Conservation (phyloP, 1,140 invertebrate species). For the Chironomus tepperi region DNA sequence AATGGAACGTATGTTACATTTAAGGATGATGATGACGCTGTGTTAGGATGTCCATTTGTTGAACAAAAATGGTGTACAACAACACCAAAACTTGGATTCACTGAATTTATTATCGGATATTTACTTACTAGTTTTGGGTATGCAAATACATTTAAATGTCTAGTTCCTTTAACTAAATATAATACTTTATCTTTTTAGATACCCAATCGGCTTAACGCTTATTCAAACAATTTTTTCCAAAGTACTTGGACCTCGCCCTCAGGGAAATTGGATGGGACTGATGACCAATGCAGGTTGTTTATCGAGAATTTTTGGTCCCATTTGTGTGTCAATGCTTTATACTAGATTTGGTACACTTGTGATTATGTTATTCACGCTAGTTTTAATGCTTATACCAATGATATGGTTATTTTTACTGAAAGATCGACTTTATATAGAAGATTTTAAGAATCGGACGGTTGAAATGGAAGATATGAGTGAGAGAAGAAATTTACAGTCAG, state of each 20-base stretch:
- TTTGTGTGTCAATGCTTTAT: constrained; percentile 74
- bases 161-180: too few relatives aligned
- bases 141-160: too few relatives aligned
- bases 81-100: constrained; percentile 59
- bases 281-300: constrained; percentile 72
- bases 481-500: neutral
- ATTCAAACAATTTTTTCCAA: constrained; percentile 85
- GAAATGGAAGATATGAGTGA: neutral
- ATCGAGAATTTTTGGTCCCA: constrained; percentile 74
- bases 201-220: constrained; percentile 74
- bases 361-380: constrained; percentile 40
- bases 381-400: constrained; percentile 54
- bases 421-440: neutral
- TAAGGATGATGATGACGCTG: constrained; percentile 38
- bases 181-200: too few relatives aligned
- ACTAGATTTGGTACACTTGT: constrained; percentile 63
- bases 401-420: constrained; percentile 41
- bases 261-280: constrained; percentile 83
- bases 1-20: constrained; percentile 32
- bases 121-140: constrained; percentile 59
- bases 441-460: neutral
- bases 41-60: constrained; percentile 55
- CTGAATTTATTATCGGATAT: constrained; percentile 70
- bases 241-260: constrained; percentile 73
- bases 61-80: constrained; percentile 68